Evolutionary conservation across 2,797 vertebrate species (phyloP), one percentile per base, ranked within the genome.

Genomic region (Poliocrania exsul): DNA sequence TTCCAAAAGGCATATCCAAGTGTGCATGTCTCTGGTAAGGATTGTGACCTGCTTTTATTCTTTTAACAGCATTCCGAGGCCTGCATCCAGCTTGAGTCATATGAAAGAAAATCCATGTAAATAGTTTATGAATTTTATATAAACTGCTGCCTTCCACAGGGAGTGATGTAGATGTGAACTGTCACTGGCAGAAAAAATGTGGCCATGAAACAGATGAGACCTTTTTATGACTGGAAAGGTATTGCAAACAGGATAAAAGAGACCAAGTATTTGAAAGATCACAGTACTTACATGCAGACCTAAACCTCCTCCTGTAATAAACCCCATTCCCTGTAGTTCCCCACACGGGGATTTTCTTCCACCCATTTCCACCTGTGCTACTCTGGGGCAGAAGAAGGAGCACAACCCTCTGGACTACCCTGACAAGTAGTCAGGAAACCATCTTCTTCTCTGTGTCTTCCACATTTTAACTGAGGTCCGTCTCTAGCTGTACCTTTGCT

Each of bases 71-170:
- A 25, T 60, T 88, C 71, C 49, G 24, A 64, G 23, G 38, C 18
- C 44, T 80, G 37, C 40, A 58, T 61, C 37, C 31, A 73, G n/a
- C 49, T 61, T 29, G 6, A 94, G 35, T 33, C 84, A 46, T 47
- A 46, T 44, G 35, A 54, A 87, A 88, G 54, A 85, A 61, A 86
- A 78, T 69, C 56, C 1, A 2, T 56, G 56, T 86, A 73, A 94
- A 86, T 42, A 40, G 44, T 82, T 95, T 66, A 91, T 95, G 54
- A 92, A 91, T 93, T 95, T 93, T 93, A 40, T 47, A 85, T 92
- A 61, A 89, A 75, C 33, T 26, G 10, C 69, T 87, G 91, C 47
- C 44, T 79, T 88, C 56, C 25, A n/a, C 4, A 1, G 33, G 38
- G 33, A 85, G 5, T 72, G 38, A 72, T 49, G 53, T 64, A 81